Conservation (phyloP, 1,140 invertebrate species). For the Panulirus ornatus region DNA sequence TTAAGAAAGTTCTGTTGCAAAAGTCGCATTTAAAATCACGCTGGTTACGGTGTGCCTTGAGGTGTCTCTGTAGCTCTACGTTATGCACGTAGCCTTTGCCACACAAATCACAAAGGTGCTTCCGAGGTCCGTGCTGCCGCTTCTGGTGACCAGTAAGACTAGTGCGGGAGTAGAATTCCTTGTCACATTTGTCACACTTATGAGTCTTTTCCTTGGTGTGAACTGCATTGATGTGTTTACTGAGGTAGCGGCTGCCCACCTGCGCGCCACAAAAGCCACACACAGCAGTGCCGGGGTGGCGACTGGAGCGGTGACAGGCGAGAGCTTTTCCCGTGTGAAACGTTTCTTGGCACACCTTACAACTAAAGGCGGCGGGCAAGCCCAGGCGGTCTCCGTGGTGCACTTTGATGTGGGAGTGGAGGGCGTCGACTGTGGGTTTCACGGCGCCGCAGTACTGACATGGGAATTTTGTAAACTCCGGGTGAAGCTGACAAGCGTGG, state of each 20-base stretch:
- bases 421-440: slow-evolving; percentile 61
- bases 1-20: slow-evolving; percentile 60
- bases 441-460: slow-evolving; percentile 62
- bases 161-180: slow-evolving; percentile 61
- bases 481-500: slow-evolving; percentile 43
- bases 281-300: slow-evolving; percentile 51
- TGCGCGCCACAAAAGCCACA: slow-evolving; percentile 51
- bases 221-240: slow-evolving; percentile 69
- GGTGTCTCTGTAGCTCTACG: slow-evolving; percentile 63
- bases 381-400: slow-evolving; percentile 64
- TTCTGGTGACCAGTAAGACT: slow-evolving; percentile 58
- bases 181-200: slow-evolving; percentile 53
- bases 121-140: slow-evolving; percentile 59
- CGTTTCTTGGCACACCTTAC: slow-evolving; percentile 52
- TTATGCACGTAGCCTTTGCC: slow-evolving; percentile 70
- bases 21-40: slow-evolving; percentile 78
- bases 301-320: slow-evolving; percentile 48
- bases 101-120: slow-evolving; percentile 56
- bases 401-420: slow-evolving; percentile 65
- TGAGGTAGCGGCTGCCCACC: slow-evolving; percentile 61
- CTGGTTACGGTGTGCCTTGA: slow-evolving; percentile 69
- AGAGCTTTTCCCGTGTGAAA: slow-evolving; percentile 68
- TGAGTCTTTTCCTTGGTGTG: slow-evolving; percentile 70
- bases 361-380: slow-evolving; percentile 40
- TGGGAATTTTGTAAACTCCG: slow-evolving; percentile 52